Evolutionary conservation across 1,140 invertebrate genomes (phyloP), one percentile per base, ranked within the genome.

Genomic region (Asobara japonica): DNA sequence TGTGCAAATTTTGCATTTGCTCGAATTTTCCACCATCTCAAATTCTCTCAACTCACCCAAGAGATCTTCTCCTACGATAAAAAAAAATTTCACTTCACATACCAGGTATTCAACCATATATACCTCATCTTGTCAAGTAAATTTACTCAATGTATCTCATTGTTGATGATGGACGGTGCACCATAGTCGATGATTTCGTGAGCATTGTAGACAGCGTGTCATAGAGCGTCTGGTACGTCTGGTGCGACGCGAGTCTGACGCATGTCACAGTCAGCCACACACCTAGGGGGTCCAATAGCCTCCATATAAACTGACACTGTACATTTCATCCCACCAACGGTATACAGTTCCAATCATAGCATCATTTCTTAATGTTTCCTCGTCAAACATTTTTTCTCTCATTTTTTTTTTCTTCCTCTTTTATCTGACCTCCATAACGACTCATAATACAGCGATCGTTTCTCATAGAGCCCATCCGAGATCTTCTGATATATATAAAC

Each of bases 251-350:
- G 41, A 68, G 51, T 31, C 51, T 69, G 67, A 69, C 67, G 56
- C 56, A 70, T 70, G 69, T 70, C 69, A 70, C 36, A 62, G 69
- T 69, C 51, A 64, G 25, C 60, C 69, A 61, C 25, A 30, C 77
- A 66, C 77, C 66, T 65, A 81, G 77, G 77, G 78, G 76, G 77
- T 78, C 79, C 77, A 71, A 60, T 60, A 60, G 22, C 27, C 22
- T 27, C 29, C 60, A 31, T 29, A 62, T 27, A 62, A 31, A 62
- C 60, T 31, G 60, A 31, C 29, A 29, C 13, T 16, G n/a, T 62
- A 30, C 29, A 56, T 62, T 62, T 62, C 65, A 72, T 76, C 72
- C 60, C 27, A 60, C 65, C 72, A 72, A 73, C 73, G 41, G 56
- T 62, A 78, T 29, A 62, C 27, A 62, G 69, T 27, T 38, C 69